Evolutionary conservation across 2,797 vertebrate genomes (phyloP), one percentile per base, ranked within the genome.

Genomic region (Bryconaethiops microstoma): DNA sequence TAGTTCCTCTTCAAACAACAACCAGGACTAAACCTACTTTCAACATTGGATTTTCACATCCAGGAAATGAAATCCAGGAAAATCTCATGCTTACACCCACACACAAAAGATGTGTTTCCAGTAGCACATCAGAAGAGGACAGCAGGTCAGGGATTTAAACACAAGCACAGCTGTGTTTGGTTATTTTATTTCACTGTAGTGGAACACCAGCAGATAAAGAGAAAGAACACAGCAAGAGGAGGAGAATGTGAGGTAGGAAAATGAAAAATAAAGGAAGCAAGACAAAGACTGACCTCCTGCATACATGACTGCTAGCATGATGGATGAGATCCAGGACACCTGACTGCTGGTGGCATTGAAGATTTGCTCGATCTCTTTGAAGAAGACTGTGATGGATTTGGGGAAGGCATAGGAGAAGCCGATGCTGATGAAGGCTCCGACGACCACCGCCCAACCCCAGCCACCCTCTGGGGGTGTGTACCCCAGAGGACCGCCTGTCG

Each of bases 251-350:
- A 42, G 52, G 59, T 14, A 14, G 71, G 76, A 67, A 64, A 69
- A 40, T n/a, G n/a, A n/a, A 39, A 78, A 40, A 52, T 16, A 25
- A 23, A 52, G 17, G 5, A 54, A 5, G 40, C 14, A 35, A 13
- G n/a, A 68, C 16, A 7, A 7, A 7, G 23, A 86, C 96, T 96
- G 86, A 98, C 97, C 97, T 95, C 96, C 97, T 12, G 86, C 97
- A 0, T 99, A 99, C 96, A 97, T 99, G 85, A 97, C 96, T 0
- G 97, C 98, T 89, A 99, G 86, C 97, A 99, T 99, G 88, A 99
- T 99, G 74, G 97, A 99, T 1, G 97, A 98, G 88, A 99, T 99
- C 97, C 96, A 99, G 0, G 98, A 98, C 72, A 99, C 98, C 91
- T 99, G 93, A 76, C 97, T 98, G 84, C 96, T 97, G 2, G 96